Evolutionary conservation across 1,140 invertebrate genomes (phyloP), one percentile per base, ranked within the genome.

Genomic region (Bombus confusus): DNA sequence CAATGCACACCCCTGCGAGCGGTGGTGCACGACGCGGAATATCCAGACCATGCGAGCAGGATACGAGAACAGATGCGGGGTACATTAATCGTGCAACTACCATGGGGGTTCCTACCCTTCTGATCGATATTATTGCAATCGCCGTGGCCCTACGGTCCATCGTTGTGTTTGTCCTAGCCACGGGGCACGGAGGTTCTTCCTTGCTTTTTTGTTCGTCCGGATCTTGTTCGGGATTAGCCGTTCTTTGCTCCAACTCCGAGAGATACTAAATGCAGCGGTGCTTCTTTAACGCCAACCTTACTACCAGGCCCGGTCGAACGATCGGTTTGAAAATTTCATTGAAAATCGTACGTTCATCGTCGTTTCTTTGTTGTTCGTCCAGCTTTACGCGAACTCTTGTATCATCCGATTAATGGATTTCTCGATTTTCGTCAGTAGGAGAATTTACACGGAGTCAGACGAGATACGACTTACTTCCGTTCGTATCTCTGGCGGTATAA

Each of bases 21-120:
- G 37, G 22, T 52, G 18, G 73, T 39, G 72, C 59, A 59, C 69
- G 71, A 43, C 62, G 80, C 69, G 18, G 62, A 78, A 72, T 34
- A 86, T 86, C 76, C 71, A 78, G 52, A 37, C 2, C 37, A 59
- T n/a, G 25, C 52, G n/a, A 43, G 37, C 47, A 34, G 86, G 86
- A 88, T 92, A 86, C 64, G 87, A 79, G 89, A 93, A 91, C 92
- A 92, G 92, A 92, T 93, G 92, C 88, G 89, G 87, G 87, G 89
- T 90, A 89, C 91, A 92, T 93, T 92, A 93, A 91, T 92, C 88
- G 91, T 89, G 71, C 69, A 47, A 83, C 83, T 83, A 75, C 82
- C 80, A 87, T 77, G 57, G 73, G 80, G 75, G 66, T 79, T n/a
- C 39, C 88, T 73, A 86, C 80, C 78, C 83, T 89, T 86, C 85